Base-by-base conservation (phyloP, 2,888 invertebrate genomes). In the Hirtodrosophila alboralis region DNA sequence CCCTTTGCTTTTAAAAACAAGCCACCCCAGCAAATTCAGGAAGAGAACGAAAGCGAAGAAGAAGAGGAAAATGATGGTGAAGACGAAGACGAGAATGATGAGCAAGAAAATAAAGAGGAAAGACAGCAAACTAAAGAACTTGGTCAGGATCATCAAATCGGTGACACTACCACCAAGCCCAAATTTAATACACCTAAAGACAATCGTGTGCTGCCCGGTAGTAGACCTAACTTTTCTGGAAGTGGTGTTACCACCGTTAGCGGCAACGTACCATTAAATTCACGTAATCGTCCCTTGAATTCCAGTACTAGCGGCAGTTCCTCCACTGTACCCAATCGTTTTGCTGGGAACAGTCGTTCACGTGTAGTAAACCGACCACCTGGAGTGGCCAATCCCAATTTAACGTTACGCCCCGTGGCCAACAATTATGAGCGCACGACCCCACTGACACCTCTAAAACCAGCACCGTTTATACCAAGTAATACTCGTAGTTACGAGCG, bases 401-500 rank as follows among this genome's bases (percentile, higher is more conserved):
- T 86, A 21, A 89, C 90, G 3, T 58, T 88, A 2, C 88, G 88
- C 52, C 90, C 90, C 1, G 86, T 88, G 56, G 87, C 89, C 30
- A 76, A 70, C 9, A 86, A 87, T 34, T 88, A 84, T 41, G 87
- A 87, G 60, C 69, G 74, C 12, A 89, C 88, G 8, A 84, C 88
- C 3, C 83, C 78, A 14, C 56, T 86, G 36, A 78, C 80, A 48
- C 84, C 83, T 3, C 77, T 88, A 23, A 89, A 87, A 53, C 88
- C 90, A 10, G 87, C 89, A 3, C 85, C 86, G 3, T 90, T 89
- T 59, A 88, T 88, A 59, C 80, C 87, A 12, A 87, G 84, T 34
- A 89, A 87, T 44, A 90, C 89, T n/a, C 84, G 88, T 23, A 87
- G 78, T 23, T 90, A 91, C 60, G 90, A 90, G 61, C 86, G 90